Percentiles rank a stretch among this genome's conserved stretches.
These are phyloP conservation scores for Acrossocheilus wenchowensis DNA, from an alignment of 2,797 vertebrate genomes.

Conservation along the genomic window DNA sequence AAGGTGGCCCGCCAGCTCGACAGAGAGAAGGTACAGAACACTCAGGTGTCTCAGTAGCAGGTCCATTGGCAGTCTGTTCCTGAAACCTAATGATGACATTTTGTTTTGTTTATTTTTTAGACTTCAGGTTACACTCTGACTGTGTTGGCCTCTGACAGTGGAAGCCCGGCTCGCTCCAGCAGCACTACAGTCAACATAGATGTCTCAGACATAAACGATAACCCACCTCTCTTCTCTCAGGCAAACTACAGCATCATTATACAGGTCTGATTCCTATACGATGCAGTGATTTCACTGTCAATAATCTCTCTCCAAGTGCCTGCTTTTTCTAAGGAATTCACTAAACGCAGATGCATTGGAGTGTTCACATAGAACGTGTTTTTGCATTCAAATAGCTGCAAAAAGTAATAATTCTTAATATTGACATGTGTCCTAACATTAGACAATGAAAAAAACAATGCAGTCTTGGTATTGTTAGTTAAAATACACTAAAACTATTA, in stretches of 20 bases:
- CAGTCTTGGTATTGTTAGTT: neutral
- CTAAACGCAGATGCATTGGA: slow-evolving; percentile 1
- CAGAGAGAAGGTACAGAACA: slow-evolving; percentile 87
- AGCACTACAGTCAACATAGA: slow-evolving; percentile 92
- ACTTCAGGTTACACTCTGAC: slow-evolving; percentile 95
- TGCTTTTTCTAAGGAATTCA: neutral
- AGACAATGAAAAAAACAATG: neutral
- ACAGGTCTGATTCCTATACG: slow-evolving; percentile 81
- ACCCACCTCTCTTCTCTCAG: slow-evolving; percentile 91
- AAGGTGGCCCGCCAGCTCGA: slow-evolving; percentile 92
- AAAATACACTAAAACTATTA: neutral
- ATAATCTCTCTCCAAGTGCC: neutral
- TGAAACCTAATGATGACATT: slow-evolving; percentile 8
- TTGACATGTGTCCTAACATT: neutral
- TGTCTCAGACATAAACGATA: slow-evolving; percentile 97
- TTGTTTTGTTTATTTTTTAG: slow-evolving; percentile 70
- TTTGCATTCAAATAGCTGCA: too few relatives aligned
- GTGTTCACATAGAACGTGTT: neutral
- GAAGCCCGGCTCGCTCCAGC: slow-evolving; percentile 82
- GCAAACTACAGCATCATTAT: slow-evolving; percentile 95
- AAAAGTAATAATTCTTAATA: neutral
- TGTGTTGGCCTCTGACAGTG: slow-evolving; percentile 89
- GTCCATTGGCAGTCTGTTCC: slow-evolving; percentile 47
- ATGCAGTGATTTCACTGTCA: neutral
- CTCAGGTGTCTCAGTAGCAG: slow-evolving; percentile 52